phyloP scores from a whole-genome alignment of 2,113 vertebrate species.

The Sinocyclocheilus maitianheensis region DNA sequence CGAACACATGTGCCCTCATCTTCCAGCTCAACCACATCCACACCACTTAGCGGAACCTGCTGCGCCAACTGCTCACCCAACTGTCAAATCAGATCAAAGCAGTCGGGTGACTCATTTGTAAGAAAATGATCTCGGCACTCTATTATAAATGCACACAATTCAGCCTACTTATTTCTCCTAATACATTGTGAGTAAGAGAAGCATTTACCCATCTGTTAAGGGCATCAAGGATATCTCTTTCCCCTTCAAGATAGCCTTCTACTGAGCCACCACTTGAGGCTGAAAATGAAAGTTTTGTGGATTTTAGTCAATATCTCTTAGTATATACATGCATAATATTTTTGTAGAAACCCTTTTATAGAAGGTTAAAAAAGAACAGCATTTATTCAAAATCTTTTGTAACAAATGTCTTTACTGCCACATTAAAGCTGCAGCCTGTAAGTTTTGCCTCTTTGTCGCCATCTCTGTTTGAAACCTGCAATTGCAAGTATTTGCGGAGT shows the following conservation, averaged over 20 bases:
- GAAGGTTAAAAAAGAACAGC: not conserved
- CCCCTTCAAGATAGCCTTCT: conserved; percentile 68
- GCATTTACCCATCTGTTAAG: conserved; percentile 92
- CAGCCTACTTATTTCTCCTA: not conserved
- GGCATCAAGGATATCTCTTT: conserved; percentile 82
- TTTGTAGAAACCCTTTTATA: not conserved
- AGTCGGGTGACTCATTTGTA: not conserved
- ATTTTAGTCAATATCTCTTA: not conserved
- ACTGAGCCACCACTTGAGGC: conserved; percentile 67
- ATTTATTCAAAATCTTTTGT: not conserved
- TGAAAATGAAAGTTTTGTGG: conserved; percentile 44
- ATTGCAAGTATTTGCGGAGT: no score
- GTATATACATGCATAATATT: not conserved
- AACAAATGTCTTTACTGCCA: not conserved
- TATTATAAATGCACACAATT: not conserved
- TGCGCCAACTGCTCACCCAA: conserved; percentile 85
- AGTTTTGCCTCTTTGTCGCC: no score
- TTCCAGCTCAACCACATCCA: conserved; percentile 90
- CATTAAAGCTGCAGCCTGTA: not conserved
- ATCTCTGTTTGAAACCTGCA: no score
- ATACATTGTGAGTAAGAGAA: not conserved
- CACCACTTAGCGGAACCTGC: conserved; percentile 82
- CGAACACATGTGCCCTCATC: conserved; percentile 87
- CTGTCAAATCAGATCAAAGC: conserved; percentile 65
- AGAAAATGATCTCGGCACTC: not conserved